Evolutionary conservation across 2,888 invertebrate species (phyloP), one percentile per base, ranked within the genome.

Genomic region (Hesperia comma): DNA sequence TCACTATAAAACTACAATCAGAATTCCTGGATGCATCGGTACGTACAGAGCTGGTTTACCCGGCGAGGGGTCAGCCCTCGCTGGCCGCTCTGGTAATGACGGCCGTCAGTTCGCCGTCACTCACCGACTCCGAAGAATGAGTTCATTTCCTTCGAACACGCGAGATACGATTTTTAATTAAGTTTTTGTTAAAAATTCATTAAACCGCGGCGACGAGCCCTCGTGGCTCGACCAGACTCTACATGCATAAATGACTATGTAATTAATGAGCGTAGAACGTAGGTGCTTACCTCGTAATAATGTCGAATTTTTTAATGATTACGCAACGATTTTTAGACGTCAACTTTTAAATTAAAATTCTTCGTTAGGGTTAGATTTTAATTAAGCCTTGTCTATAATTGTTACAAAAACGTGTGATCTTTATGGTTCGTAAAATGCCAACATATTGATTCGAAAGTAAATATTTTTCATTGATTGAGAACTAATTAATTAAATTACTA

Each of bases 101-200:
- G 85, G 85, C 86, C 88, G 89, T 90, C 91, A 87, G 83, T 87
- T 84, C 77, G 71, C 86, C 89, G 92, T 92, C 92, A 92, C 83
- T 90, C 90, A 88, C 79, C 83, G 84, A 80, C 83, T 84, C 82
- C 87, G 79, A 87, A 88, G 90, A 91, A 92, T 91, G 92, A 91
- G 92, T 92, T 92, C 92, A 92, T 92, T 92, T 92, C 92, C 92
- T 92, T 87, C 87, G 87, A 88, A 86, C 90, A 87, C 85, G 86
- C 84, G 85, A 90, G 91, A 92, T 90, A 92, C 89, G 85, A 88
- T 91, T 91, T 92, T 92, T 92, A 92, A 92, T 92, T 92, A 92
- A 90, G 91, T 92, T 92, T 92, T 91, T 91, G 91, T 90, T 92
- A 87, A 87, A 91, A 92, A 90, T 87, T 89, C 90, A 92, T 92